Evolutionary conservation across 1,140 invertebrate genomes (phyloP).

Genomic region (Coelopa frigida): DNA sequence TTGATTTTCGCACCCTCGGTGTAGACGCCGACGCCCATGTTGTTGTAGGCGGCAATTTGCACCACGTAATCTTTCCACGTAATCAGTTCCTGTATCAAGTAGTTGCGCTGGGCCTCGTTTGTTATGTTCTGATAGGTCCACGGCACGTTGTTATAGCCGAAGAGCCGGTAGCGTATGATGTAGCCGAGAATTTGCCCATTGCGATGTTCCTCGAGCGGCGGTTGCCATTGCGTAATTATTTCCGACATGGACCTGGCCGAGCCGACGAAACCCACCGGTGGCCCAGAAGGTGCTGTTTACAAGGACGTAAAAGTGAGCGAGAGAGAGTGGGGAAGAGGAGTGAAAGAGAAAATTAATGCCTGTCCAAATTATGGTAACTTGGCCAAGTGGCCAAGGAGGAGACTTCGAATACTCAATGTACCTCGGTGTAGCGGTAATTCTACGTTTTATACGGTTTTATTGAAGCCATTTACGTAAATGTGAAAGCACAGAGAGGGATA

Average conservation of each 20-base stretch:
- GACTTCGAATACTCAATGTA: too few species aligned
- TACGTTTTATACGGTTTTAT: constrained; percentile 18
- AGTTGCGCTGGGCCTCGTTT: constrained; percentile 87
- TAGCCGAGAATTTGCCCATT: constrained; percentile 95
- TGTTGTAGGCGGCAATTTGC: constrained; percentile 95
- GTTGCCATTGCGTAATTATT: constrained; percentile 97
- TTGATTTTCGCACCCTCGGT: constrained; percentile 88
- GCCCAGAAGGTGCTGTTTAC: constrained; percentile 79
- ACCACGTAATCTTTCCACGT: constrained; percentile 98
- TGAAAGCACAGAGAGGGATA: constrained; percentile 9
- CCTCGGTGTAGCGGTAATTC: constrained; percentile 44
- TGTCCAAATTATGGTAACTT: too few species aligned
- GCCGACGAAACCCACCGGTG: constrained; percentile 82
- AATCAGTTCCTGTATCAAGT: constrained; percentile 86
- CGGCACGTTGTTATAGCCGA: constrained; percentile 82
- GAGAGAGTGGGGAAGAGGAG: neutral
- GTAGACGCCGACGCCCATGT: constrained; percentile 90
- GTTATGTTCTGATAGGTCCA: constrained; percentile 88
- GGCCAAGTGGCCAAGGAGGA: too few species aligned
- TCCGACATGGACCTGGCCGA: constrained; percentile 87
- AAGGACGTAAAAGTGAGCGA: too few species aligned
- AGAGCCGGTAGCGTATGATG: constrained; percentile 80
- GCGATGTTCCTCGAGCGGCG: constrained; percentile 82
- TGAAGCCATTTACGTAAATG: neutral
- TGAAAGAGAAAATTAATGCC: neutral